Evolutionary conservation across 2,888 invertebrate species (phyloP), one percentile per base, ranked within the genome.

Genomic region (Nudaria mundana): DNA sequence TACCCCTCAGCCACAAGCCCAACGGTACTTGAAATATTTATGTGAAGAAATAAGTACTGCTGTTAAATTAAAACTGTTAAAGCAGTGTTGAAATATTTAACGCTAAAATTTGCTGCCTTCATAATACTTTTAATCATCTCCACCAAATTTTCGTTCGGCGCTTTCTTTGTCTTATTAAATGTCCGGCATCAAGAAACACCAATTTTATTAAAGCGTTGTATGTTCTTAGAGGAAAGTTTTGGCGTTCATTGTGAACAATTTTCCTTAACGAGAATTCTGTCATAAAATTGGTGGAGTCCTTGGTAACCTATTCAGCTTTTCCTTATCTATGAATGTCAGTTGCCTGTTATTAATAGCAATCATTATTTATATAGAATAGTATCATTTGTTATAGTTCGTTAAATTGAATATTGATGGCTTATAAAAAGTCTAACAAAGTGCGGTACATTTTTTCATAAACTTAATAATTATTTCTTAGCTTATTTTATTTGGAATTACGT

Each of bases 271-370:
- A 58, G 66, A 57, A 67, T 64, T 60, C 59, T 44, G 55, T 61
- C 52, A 61, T 63, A 60, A 62, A 56, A 52, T 55, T 52, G 43
- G 43, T 37, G 41, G 48, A 38, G 56, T 61, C 52, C 48, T 49
- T 53, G 42, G 46, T 26, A 51, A 54, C 51, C 61, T 57, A 64
- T 63, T 64, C 25, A 37, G 49, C 45, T 60, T 43, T 52, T 56
- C 52, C 65, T 70, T 72, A 72, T 72, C 71, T 66, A 41, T 39
- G 30, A 37, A 54, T 56, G 62, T 60, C 68, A 69, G 71, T 62
- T 48, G 47, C 37, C 39, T 48, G 52, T 59, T 71, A 66, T 66
- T 71, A 70, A 70, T 67, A 64, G 60, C 56, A 52, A 49, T 34
- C 55, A 57, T 58, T 57, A 54, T 43, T 50, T 54, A 44, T 33